phyloP scores from a whole-genome alignment of 2,797 vertebrate genomes.

The Falco rusticolus region DNA sequence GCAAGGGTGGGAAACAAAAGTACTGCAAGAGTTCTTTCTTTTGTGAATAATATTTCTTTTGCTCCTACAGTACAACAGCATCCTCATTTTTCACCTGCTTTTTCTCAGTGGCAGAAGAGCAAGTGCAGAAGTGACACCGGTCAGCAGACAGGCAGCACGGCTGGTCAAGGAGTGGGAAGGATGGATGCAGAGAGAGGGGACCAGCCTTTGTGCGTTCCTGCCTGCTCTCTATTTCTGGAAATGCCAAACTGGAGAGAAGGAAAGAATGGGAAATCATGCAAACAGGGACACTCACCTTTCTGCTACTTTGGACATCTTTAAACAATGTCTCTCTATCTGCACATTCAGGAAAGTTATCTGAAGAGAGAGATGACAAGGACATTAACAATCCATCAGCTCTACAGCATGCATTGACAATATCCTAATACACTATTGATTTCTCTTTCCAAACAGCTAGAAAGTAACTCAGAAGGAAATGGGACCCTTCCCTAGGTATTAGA shows the following conservation, averaged over 20 bases:
- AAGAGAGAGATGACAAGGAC: conserved; percentile 61
- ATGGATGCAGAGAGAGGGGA: neutral
- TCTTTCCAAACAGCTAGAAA: conserved; percentile 25
- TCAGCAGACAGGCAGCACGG: neutral
- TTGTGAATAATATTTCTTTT: neutral
- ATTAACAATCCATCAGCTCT: conserved; percentile 35
- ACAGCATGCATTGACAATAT: neutral
- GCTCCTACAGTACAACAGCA: neutral
- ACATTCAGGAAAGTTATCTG: conserved; percentile 93
- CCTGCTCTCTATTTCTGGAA: neutral
- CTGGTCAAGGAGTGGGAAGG: neutral
- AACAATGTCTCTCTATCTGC: conserved; percentile 95
- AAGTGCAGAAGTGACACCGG: neutral
- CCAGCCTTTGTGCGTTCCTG: neutral
- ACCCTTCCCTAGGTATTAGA: conserved; percentile 40
- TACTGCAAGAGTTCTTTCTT: neutral
- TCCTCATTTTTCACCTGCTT: conserved; percentile 6
- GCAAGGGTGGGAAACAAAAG: neutral
- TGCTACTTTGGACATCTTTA: conserved; percentile 98
- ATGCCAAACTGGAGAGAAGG: neutral
- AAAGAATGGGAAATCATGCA: neutral
- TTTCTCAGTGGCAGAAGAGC: neutral
- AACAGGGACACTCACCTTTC: conserved; percentile 85
- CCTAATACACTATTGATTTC: neutral
- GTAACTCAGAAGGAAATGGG: conserved; percentile 30